These are phyloP conservation scores for Alviniconcha marisindica DNA, from an alignment of 1,140 invertebrate species.

Conservation along the genomic window DNA sequence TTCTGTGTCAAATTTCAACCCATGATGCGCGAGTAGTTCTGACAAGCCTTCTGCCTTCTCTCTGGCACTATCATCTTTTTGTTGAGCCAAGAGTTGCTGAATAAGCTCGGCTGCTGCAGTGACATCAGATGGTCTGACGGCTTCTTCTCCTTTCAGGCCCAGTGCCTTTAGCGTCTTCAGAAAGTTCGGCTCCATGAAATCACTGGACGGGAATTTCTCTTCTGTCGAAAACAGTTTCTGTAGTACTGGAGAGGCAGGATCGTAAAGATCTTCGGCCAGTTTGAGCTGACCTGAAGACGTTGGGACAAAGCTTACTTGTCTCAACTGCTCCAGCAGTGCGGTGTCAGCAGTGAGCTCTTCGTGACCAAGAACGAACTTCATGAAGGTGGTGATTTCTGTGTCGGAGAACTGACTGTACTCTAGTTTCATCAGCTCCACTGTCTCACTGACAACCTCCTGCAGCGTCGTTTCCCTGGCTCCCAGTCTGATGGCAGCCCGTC, in stretches of 20 bases:
- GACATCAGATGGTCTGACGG: constrained; percentile 32
- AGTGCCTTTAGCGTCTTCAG: constrained; percentile 21
- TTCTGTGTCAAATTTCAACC: background rate
- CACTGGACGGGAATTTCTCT: constrained; percentile 36
- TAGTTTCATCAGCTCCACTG: background rate
- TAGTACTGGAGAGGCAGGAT: constrained; percentile 22
- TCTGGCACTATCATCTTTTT: background rate
- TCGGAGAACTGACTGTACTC: background rate
- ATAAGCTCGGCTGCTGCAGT: constrained; percentile 32
- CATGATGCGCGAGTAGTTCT: background rate
- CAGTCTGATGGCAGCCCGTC: constrained; percentile 3
- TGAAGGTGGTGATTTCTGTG: constrained; percentile 17
- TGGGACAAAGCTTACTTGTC: constrained; percentile 25
- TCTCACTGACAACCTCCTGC: background rate
- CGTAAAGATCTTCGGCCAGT: constrained; percentile 35
- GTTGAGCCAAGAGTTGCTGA: background rate
- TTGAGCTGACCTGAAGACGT: background rate
- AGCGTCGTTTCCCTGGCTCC: constrained; percentile 13
- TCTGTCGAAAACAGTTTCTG: constrained; percentile 36
- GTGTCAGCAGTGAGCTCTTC: background rate
- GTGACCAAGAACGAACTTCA: constrained; percentile 35
- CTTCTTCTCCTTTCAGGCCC: constrained; percentile 31
- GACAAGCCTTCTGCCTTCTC: constrained; percentile 30
- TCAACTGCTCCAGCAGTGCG: background rate
- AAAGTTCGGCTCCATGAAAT: constrained; percentile 17